Evolutionary conservation across 23 tunicate genomes (phyloP).

Genomic region (Ciona savignyi): DNA sequence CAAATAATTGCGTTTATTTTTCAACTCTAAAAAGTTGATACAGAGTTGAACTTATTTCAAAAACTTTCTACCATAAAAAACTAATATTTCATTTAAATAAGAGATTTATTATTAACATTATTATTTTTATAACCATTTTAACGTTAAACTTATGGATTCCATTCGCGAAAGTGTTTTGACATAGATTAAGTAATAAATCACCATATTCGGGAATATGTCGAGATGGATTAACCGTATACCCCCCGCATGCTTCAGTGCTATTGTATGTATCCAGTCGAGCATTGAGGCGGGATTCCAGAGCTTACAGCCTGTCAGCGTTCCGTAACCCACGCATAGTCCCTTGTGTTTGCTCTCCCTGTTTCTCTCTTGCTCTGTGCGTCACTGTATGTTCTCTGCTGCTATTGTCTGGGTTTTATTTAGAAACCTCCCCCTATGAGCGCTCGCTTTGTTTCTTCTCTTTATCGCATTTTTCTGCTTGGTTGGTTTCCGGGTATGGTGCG

Average conservation of each 20-base stretch:
- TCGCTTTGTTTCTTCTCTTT: neutral
- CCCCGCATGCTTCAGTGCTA: neutral
- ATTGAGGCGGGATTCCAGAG: neutral
- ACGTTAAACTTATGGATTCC: no score
- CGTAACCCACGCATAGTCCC: neutral
- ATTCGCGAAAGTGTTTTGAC: no score
- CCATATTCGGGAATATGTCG: no score
- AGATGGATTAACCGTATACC: no score
- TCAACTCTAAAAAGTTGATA: no score
- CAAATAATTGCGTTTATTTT: no score
- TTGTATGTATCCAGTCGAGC: neutral
- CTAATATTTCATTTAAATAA: no score
- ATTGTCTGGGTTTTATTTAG: neutral
- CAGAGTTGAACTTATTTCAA: no score
- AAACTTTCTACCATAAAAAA: no score
- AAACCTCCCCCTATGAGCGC: neutral
- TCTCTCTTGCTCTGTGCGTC: neutral
- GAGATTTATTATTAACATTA: no score
- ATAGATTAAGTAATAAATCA: no score
- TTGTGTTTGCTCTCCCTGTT: conserved; percentile 4
- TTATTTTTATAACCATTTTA: no score
- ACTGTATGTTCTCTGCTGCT: neutral
- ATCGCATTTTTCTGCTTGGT: conserved; percentile 15
- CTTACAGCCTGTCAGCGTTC: neutral
- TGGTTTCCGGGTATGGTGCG: conserved; percentile 31